Percentiles rank a stretch among this genome's conserved stretches.
Conservation (phyloP, 2,113 vertebrate genomes). For the Lucifuga dentata region DNA sequence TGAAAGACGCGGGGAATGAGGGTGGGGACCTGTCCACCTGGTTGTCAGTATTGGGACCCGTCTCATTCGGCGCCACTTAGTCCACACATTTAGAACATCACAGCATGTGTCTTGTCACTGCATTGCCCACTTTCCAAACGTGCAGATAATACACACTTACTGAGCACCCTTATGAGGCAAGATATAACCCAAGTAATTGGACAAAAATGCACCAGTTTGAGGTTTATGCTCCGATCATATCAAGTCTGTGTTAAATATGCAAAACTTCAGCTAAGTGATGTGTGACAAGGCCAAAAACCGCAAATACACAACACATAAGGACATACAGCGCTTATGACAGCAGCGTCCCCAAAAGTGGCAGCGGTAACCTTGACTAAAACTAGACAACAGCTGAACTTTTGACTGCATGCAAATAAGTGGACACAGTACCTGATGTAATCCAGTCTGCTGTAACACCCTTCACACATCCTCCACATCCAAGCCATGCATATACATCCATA, state of each 20-base stretch:
- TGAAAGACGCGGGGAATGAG: slow-evolving; percentile 77
- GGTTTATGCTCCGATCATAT: slow-evolving; percentile 28
- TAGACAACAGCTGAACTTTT: not conserved
- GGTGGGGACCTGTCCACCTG: slow-evolving; percentile 83
- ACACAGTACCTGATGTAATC: too few species aligned
- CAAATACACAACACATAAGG: slow-evolving; percentile 8
- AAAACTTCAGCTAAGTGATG: too few species aligned
- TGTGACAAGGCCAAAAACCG: too few species aligned
- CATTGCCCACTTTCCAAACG: slow-evolving; percentile 50
- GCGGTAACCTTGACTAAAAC: slow-evolving; percentile 2
- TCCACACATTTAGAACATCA: slow-evolving; percentile 68
- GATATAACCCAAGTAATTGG: slow-evolving; percentile 45
- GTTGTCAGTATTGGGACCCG: slow-evolving; percentile 72
- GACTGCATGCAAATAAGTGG: slow-evolving; percentile 9
- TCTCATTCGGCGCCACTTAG: slow-evolving; percentile 74
- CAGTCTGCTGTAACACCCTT: too few species aligned
- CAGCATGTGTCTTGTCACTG: slow-evolving; percentile 63
- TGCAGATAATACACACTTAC: slow-evolving; percentile 50
- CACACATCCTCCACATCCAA: too few species aligned
- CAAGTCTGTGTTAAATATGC: slow-evolving; percentile 34
- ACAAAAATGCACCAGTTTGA: slow-evolving; percentile 27
- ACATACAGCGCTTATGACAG: not conserved
- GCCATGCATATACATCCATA: too few species aligned
- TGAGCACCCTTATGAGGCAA: slow-evolving; percentile 39
- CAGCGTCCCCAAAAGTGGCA: not conserved